A percentile compares a stretch with the other conserved stretches of the same genome.
These are phyloP conservation scores for Psephotus haematonotus DNA, from an alignment of 2,113 vertebrate genomes.

Conservation along the genomic window DNA sequence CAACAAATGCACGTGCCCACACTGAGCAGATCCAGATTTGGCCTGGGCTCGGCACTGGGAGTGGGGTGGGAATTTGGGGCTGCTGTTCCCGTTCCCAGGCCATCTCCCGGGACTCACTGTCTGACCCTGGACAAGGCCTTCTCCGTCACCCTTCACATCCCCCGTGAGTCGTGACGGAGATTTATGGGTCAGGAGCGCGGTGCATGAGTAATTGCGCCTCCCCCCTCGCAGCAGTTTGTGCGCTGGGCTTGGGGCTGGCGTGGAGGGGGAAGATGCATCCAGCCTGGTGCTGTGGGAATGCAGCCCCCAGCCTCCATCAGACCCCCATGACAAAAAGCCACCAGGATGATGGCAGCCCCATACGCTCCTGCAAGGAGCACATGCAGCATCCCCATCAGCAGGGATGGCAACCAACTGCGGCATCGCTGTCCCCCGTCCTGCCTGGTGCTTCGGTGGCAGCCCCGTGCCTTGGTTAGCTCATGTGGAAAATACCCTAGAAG, in stretches of 20 bases:
- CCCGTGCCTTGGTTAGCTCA: neutral
- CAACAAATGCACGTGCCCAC: neutral
- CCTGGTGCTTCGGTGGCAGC: neutral
- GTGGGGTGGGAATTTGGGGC: conserved; percentile 8
- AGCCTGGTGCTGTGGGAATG: neutral
- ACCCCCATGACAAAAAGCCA: neutral
- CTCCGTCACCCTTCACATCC: conserved; percentile 7
- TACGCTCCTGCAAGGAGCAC: neutral
- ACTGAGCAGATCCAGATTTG: conserved; percentile 10
- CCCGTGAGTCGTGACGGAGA: neutral
- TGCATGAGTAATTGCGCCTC: neutral
- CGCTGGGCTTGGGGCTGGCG: accelerated
- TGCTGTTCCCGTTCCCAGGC: conserved; percentile 9
- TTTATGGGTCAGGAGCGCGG: neutral
- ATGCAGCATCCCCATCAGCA: neutral
- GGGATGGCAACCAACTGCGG: neutral
- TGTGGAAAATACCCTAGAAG: neutral
- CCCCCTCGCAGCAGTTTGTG: neutral
- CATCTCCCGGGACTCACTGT: neutral
- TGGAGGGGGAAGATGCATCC: neutral
- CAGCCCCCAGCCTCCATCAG: neutral
- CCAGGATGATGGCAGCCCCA: accelerated
- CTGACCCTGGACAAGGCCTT: conserved; percentile 48
- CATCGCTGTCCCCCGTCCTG: neutral
- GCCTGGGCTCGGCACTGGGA: neutral